phyloP scores from a whole-genome alignment of 2,113 vertebrate genomes.

The Ranitomeya variabilis region DNA sequence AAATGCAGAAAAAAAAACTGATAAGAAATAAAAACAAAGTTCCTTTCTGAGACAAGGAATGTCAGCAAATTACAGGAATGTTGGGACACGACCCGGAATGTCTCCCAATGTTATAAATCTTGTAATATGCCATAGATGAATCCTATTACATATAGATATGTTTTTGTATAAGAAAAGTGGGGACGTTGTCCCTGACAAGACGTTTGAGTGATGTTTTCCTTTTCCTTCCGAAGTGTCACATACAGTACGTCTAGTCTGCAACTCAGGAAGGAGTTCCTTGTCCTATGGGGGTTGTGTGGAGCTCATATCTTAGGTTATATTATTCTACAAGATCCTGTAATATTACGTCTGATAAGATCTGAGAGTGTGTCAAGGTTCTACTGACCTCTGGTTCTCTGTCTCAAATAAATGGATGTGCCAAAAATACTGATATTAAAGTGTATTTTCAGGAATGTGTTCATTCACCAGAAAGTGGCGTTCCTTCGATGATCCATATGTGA shows the following conservation, averaged over 20 bases:
- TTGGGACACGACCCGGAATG: not conserved
- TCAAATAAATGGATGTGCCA: not conserved
- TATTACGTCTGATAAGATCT: not conserved
- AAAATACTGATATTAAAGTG: not conserved
- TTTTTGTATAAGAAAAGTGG: conserved; percentile 37
- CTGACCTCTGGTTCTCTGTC: not conserved
- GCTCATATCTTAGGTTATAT: not conserved
- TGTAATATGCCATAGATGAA: conserved; percentile 17
- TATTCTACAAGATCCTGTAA: not conserved
- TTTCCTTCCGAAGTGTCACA: conserved; percentile 39
- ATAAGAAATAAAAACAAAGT: not conserved
- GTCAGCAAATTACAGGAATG: conserved; percentile 11
- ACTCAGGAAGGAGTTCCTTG: conserved; percentile 11
- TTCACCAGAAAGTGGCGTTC: not conserved
- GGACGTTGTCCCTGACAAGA: conserved; percentile 17
- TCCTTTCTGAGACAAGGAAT: conserved; percentile 25
- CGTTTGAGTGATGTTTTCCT: conserved; percentile 53
- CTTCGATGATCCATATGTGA: not conserved
- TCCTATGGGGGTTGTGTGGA: not conserved
- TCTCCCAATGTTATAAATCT: conserved; percentile 22
- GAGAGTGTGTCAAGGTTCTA: not conserved
- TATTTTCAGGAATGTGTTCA: not conserved
- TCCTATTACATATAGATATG: conserved; percentile 43
- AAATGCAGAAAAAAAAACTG: not conserved
- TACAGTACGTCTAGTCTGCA: not conserved